Conservation (phyloP, 2,113 vertebrate genomes). For the Oriolus oriolus region DNA sequence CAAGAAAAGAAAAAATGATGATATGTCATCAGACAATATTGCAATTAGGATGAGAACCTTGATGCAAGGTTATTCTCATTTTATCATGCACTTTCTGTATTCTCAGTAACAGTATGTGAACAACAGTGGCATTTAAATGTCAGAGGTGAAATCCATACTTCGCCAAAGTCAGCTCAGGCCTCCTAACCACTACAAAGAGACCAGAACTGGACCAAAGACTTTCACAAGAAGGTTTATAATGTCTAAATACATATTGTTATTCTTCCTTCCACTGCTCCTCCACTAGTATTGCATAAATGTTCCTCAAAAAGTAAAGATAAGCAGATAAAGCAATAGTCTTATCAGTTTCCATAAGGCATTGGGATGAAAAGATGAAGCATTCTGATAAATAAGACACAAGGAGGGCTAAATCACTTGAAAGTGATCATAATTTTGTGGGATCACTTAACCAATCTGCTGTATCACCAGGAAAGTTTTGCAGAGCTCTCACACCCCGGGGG, state of each 20-base stretch:
- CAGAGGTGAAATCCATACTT: not conserved
- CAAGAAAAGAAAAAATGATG: not conserved
- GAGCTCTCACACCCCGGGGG: not conserved
- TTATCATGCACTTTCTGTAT: not conserved
- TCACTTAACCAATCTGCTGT: not conserved
- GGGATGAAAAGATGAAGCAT: not conserved
- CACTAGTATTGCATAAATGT: not conserved
- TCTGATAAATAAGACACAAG: not conserved
- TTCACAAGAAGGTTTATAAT: not conserved
- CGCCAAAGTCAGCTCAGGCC: not conserved
- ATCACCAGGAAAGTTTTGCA: not conserved
- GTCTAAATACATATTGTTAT: not conserved
- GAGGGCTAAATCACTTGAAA: not conserved
- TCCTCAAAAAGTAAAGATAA: not conserved
- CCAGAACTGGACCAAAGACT: not conserved
- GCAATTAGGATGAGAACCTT: not conserved
- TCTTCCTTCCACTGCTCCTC: not conserved
- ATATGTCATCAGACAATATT: not conserved
- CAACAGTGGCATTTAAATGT: conserved; percentile 20
- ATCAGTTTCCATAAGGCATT: not conserved
- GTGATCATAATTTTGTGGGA: not conserved
- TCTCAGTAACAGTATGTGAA: not conserved
- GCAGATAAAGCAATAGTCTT: not conserved
- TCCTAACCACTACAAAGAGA: not conserved
- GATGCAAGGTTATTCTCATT: conserved; percentile 11